Evolutionary conservation across 2,113 vertebrate species (phyloP), one percentile per base, ranked within the genome.

Genomic region (Tor tambroides): DNA sequence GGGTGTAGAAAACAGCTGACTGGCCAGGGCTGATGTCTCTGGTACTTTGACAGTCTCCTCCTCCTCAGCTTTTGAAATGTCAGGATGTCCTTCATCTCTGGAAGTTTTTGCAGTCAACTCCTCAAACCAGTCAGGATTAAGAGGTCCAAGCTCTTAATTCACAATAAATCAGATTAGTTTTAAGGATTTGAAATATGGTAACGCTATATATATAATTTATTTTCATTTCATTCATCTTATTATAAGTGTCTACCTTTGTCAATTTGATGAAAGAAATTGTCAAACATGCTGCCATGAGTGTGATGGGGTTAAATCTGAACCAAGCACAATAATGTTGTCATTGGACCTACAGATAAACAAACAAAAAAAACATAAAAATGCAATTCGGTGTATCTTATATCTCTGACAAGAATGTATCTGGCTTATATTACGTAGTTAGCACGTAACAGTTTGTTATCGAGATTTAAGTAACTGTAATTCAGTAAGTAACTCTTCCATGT

Each of bases 81-180:
- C 30, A 65, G 15, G 19, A 51, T 12, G 9, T 2, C 54, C 89
- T 88, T 90, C 85, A 65, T 95, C 93, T 88, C 76, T 85, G 15
- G 91, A 89, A 83, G 94, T 93, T 93, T 96, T 94, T 89, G 91
- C 89, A 0, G 94, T 96, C 87, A 99, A 95, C 79, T 96, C 93
- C 83, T 98, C 96, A 95, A 99, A 99, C 98, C 98, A 99, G 71
- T 96, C 94, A 4, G 96, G 92, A 85, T 96, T 96, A 90, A 98
- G 89, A 12, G 96, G 95, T 43, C 96, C 98, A 91, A 99, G 93
- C 84, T 97, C 98, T 99, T 63, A 14, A 92, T 63, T 9, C 1
- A 82, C 9, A 87, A 63, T 17, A 56, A 26, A 30, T 19, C 26
- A 54, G 51, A 59, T 59, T 2, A n/a, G 56, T 3, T 59, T 59